phyloP scores from a whole-genome alignment of 2,113 vertebrate species.

The Corvus moneduloides region DNA sequence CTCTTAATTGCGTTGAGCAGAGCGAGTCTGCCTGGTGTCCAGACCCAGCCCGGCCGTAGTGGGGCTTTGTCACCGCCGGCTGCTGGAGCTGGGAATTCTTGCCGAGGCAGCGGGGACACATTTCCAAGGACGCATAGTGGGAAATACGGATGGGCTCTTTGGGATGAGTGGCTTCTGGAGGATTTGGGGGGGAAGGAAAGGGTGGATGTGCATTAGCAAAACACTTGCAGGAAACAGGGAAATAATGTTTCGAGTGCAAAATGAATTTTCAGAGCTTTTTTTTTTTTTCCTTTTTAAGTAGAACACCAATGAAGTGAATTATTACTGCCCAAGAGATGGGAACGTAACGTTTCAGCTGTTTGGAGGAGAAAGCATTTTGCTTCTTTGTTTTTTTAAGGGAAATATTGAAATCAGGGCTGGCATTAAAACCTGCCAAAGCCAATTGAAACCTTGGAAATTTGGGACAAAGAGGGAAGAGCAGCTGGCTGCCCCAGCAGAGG shows the following conservation, averaged over 20 bases:
- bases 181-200: neutral
- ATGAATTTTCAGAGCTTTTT: conserved; percentile 11
- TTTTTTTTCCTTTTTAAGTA: neutral
- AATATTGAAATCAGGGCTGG: neutral
- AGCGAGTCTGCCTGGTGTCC: conserved; percentile 4
- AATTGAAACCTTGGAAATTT: neutral
- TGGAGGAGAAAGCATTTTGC: conserved; percentile 2
- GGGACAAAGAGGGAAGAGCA: neutral
- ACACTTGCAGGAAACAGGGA: conserved; percentile 38
- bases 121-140: neutral
- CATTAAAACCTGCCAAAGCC: neutral
- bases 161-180: neutral
- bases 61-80: neutral
- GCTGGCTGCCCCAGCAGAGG: neutral
- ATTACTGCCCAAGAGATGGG: neutral
- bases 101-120: neutral
- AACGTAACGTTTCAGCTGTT: neutral
- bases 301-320: neutral
- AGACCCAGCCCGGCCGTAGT: neutral
- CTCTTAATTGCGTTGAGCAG: conserved; percentile 16
- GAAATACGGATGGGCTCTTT: neutral
- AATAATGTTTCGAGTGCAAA: neutral
- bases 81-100: neutral
- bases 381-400: neutral
- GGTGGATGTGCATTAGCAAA: conserved; percentile 28